Evolutionary conservation across 2,888 invertebrate genomes (phyloP), one percentile per base, ranked within the genome.

Genomic region (Cheiracanthium punctorium): DNA sequence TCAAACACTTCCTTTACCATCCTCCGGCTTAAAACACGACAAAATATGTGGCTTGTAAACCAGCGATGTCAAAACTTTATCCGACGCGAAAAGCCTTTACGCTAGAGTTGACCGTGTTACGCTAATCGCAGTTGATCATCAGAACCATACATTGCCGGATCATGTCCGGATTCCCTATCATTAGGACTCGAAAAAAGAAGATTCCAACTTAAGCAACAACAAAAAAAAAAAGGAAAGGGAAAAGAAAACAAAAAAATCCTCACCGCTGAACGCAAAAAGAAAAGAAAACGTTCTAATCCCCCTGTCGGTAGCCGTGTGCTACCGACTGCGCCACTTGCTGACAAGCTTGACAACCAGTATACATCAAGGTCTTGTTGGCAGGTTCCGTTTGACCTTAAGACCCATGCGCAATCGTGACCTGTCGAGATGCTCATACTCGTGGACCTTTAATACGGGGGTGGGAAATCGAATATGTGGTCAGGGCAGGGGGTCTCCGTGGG

Each of bases 231-330:
- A 32, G 33, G 10, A 14, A 67, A 29, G 29, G 28, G 30, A 29
- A n/a, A n/a, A n/a, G n/a, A n/a, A n/a, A n/a, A n/a, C n/a, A n/a
- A n/a, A n/a, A 37, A 37, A 37, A 17, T 28, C 0, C n/a, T n/a
- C n/a, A n/a, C n/a, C n/a, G n/a, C n/a, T n/a, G n/a, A n/a, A n/a
- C n/a, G n/a, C n/a, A n/a, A n/a, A 8, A 29, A 32, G 32, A 30
- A 32, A 8, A 29, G 33, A 32, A 43, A 43, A 28, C 30, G 1
- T 29, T 33, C 8, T 70, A 77, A 77, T 77, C 77, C 69, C 43
- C 24, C 77, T 70, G 77, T 77, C 77, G 33, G 77, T 58, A 65
- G 72, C 24, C 73, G 48, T 74, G 80, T 67, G 80, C 73, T 73
- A 74, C 80, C 72, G 72, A 58, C 71, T 64, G 43, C 30, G 72